A percentile compares a stretch with the other conserved stretches of the same genome.
Evolutionary conservation across 2,113 vertebrate genomes (phyloP).

Genomic region (Desmodus rotundus): DNA sequence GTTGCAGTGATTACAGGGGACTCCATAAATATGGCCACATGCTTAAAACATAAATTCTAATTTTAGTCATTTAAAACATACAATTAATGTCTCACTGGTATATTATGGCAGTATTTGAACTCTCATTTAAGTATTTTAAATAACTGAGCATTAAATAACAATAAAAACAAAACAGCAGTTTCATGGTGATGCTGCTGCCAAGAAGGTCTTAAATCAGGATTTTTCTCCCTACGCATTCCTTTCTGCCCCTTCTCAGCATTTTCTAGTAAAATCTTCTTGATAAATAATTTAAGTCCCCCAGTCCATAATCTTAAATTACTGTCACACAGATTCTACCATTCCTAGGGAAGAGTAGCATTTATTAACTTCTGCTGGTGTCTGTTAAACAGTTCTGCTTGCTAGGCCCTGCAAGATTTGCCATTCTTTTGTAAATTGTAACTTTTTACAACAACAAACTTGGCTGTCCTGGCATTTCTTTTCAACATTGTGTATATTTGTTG

Average conservation of each 20-base stretch:
- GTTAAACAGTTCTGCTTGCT: not conserved
- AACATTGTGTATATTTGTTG: not conserved
- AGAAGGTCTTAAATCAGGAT: conserved; percentile 10
- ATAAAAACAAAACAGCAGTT: conserved; percentile 48
- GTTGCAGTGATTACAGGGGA: conserved; percentile 40
- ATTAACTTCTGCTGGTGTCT: not conserved
- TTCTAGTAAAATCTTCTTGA: not conserved
- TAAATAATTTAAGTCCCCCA: conserved; percentile 8
- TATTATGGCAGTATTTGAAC: conserved; percentile 43
- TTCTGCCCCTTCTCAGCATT: not conserved
- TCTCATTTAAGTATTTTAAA: conserved; percentile 57
- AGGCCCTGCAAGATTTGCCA: not conserved
- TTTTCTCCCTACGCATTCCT: not conserved
- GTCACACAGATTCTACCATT: conserved; percentile 19
- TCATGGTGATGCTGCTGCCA: not conserved
- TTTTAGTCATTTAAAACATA: conserved; percentile 57
- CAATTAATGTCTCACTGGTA: conserved; percentile 21
- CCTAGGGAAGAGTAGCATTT: not conserved
- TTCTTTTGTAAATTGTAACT: not conserved
- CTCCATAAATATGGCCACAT: conserved; percentile 29
- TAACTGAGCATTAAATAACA: conserved; percentile 59
- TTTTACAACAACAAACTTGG: not conserved
- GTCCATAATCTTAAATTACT: conserved; percentile 3
- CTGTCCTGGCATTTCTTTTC: not conserved
- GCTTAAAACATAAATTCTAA: conserved; percentile 34